Base-by-base conservation (phyloP, 2,888 invertebrate species). In the Caenorhabditis uteleia region DNA sequence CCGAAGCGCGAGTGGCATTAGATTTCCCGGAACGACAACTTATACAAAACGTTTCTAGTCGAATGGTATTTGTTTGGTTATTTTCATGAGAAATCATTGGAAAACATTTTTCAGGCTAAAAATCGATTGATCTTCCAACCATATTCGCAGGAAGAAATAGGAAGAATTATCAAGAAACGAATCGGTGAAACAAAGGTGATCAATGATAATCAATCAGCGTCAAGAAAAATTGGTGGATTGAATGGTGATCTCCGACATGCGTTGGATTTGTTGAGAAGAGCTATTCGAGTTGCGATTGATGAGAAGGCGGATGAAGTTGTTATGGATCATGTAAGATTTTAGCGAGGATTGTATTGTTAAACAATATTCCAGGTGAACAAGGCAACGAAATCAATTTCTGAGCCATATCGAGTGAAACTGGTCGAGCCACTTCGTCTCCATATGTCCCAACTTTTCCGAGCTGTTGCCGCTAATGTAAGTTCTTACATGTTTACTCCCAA, bases 241-340 rank as follows among this genome's bases (percentile, higher is more conserved):
- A 95, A 95, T 0, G 97, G 98, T 0, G 98, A 98, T 86, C 93
- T 94, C 0, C 88, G 98, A 1, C 88, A 97, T 50, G 97, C 95
- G 0, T 85, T 97, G n/a, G 95, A 97, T 68, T 91, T 98, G 48
- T 93, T 95, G 80, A 87, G 92, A 0, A 87, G 94, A 27, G 91
- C 95, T 1, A 89, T 92, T 0, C 95, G 95, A 86, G 88, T 95
- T 34, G 91, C 92, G 0, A 90, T 85, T 38, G 64, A 65, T 34
- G 51, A 40, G 23, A 73, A 67, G 12, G 54, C 51, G 26, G 64
- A 72, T 40, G 59, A 49, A 33, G 33, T 76, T 8, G 45, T 48
- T 2, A 27, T 74, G 14, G 26, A 50, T 5, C 75, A 73, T 42
- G 74, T n/a, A n/a, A n/a, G n/a, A n/a, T n/a, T n/a, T n/a, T n/a